A percentile compares a stretch with the other conserved stretches of the same genome.
phyloP scores from a whole-genome alignment of 2,797 vertebrate genomes.

The Cynopterus sphinx region DNA sequence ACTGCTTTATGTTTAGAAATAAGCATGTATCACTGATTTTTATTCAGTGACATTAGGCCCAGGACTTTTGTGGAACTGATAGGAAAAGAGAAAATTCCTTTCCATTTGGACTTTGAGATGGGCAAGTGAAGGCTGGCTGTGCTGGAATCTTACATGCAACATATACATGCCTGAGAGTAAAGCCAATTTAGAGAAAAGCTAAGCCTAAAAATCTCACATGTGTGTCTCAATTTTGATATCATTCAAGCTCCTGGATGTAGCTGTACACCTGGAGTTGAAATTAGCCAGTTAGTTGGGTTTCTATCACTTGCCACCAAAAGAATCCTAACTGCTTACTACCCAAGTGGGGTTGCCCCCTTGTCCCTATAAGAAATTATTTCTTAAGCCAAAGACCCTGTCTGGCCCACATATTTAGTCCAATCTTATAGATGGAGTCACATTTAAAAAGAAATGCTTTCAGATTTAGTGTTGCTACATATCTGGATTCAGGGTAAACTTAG shows the following conservation, averaged over 20 bases:
- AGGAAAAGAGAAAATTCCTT: not conserved
- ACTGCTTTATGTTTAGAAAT: not conserved
- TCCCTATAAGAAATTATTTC: not conserved
- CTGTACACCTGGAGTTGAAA: not conserved
- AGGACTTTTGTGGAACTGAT: not conserved
- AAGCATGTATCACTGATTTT: not conserved
- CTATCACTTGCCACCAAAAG: not conserved
- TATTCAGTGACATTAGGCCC: not conserved
- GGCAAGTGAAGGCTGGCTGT: not conserved
- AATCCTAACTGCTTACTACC: not conserved
- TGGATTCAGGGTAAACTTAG: conserved; percentile 15
- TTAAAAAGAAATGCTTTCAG: not conserved
- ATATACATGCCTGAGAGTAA: not conserved
- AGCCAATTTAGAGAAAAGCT: not conserved
- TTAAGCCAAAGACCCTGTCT: not conserved
- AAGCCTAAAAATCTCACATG: not conserved
- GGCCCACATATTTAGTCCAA: not conserved
- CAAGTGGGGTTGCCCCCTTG: not conserved
- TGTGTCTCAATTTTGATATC: not conserved
- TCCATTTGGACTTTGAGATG: not conserved
- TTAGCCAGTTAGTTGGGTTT: not conserved
- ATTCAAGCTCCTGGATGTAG: not conserved
- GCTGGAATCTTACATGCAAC: not conserved
- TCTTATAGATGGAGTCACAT: not conserved
- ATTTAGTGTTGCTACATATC: not conserved